Base-by-base conservation (phyloP, 2,888 invertebrate species). In the Baccha elongata region DNA sequence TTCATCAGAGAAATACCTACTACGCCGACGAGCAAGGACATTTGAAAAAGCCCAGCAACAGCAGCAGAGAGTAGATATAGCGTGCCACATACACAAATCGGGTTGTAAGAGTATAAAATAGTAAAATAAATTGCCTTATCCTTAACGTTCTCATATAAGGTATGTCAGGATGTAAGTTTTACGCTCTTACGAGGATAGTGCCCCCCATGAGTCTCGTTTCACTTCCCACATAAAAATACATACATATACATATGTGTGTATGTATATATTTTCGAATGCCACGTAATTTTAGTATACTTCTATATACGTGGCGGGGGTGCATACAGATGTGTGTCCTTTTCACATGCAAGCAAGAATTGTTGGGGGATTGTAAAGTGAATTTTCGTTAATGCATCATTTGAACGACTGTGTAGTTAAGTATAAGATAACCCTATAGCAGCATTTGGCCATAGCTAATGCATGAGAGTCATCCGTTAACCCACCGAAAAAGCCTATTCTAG, bases 71-170 rank as follows among this genome's bases (percentile, higher is more conserved):
- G 23, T 46, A 55, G 37, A 19, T 29, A 37, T 13, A 29, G 15
- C 15, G 13, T n/a, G 26, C 10, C 15, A 32, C 48, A 72, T 23
- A 35, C 46, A 79, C 50, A 67, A 64, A 42, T 29, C 44, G 68
- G 15, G 58, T 72, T 72, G 72, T 67, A 67, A 52, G 65, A 46
- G 68, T 55, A 84, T 84, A 58, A 74, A 84, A 84, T 79, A 79
- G 84, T 84, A 74, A 84, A 79, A 84, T 79, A 84, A 84, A 84
- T 84, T 84, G 84, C 69, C 79, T 69, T 84, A 84, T 79, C 79
- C 78, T 65, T 68, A 75, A 42, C 21, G 29, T 60, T 29, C 44
- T 44, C 58, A 26, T 37, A 11, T 35, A 26, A 26, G 26, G 26
- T 4, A 32, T 8, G 29, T 32, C 21, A 50, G 50, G 26, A 58